Evolutionary conservation across 2,797 vertebrate genomes (phyloP).

Genomic region (Neostethus bicornis): DNA sequence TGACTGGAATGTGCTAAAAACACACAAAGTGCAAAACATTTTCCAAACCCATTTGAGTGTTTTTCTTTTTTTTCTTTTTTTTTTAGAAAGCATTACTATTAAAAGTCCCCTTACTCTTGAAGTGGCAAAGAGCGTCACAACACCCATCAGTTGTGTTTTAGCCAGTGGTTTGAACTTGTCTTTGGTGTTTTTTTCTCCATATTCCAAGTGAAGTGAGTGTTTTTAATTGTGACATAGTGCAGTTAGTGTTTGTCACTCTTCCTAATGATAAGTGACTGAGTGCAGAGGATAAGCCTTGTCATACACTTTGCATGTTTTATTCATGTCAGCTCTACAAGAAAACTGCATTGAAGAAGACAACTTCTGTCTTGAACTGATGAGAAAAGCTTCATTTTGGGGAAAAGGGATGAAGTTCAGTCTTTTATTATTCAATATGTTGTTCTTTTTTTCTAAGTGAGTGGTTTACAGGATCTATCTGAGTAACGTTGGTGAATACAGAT

Average conservation of each 20-base stretch:
- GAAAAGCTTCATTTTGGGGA: conserved; percentile 25
- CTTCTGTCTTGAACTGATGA: conserved; percentile 25
- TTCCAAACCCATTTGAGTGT: conserved; percentile 3
- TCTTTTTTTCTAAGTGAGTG: conserved; percentile 12
- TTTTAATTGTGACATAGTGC: conserved; percentile 72
- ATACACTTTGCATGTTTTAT: conserved; percentile 68
- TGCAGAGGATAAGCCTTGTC: conserved; percentile 61
- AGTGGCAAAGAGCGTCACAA: conserved; percentile 25
- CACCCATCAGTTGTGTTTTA: conserved; percentile 32
- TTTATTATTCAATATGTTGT: conserved; percentile 35
- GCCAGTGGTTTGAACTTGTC: conserved; percentile 52
- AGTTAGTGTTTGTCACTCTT: conserved; percentile 66
- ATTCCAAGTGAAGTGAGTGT: conserved; percentile 53
- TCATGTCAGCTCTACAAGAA: conserved; percentile 66
- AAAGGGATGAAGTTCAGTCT: not conserved
- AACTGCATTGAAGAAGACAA: conserved; percentile 60
- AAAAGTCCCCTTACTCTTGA: conserved; percentile 12
- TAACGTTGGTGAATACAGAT: conserved; percentile 8
- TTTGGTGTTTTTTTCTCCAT: conserved; percentile 52
- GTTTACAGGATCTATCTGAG: conserved; percentile 5
- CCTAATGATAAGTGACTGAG: conserved; percentile 75
- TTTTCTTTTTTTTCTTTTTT: conserved; percentile 35
- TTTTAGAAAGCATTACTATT: conserved; percentile 24
- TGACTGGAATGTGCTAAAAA: conserved; percentile 2
- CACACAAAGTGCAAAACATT: not conserved